Percentiles rank a stretch among this genome's conserved stretches.
These are phyloP conservation scores for Caenorhabditis tropicalis DNA, from an alignment of 1,140 invertebrate species.

Conservation along the genomic window DNA sequence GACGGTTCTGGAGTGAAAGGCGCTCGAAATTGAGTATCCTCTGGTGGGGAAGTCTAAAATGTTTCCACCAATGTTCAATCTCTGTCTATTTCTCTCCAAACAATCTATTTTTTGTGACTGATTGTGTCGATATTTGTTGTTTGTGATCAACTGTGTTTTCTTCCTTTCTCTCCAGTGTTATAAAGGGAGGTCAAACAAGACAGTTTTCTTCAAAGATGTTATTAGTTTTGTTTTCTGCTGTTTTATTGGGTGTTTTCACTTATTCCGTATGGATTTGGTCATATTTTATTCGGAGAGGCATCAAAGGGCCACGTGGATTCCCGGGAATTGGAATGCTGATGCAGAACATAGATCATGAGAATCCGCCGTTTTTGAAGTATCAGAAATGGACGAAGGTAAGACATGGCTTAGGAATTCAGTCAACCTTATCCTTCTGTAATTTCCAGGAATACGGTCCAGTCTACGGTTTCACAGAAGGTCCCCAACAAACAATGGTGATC, in stretches of 20 bases:
- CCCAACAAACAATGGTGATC: slow-evolving; percentile 72
- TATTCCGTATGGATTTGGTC: slow-evolving; percentile 21
- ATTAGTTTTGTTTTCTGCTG: not conserved
- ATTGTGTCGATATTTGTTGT: not conserved
- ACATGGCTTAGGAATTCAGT: not conserved
- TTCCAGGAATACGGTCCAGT: slow-evolving; percentile 70
- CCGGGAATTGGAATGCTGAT: slow-evolving; percentile 16
- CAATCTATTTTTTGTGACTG: not conserved
- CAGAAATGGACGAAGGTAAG: slow-evolving; percentile 3
- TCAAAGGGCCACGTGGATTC: not conserved
- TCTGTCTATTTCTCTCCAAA: not conserved
- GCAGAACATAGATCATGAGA: not conserved
- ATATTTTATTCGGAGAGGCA: slow-evolving; percentile 20
- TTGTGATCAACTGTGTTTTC: slow-evolving; percentile 18
- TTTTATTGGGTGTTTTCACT: not conserved
- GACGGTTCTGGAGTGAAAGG: too few species aligned
- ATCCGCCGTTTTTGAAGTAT: slow-evolving; percentile 1
- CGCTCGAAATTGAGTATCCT: too few species aligned
- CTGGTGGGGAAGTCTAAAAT: not conserved
- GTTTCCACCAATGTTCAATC: not conserved
- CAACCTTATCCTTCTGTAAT: not conserved
- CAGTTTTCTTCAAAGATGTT: not conserved
- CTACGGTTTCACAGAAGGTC: slow-evolving; percentile 66
- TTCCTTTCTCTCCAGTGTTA: not conserved
- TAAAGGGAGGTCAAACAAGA: not conserved